A percentile compares a stretch with the other conserved stretches of the same genome.
Evolutionary conservation across 2,797 vertebrate genomes (phyloP).

Genomic region (Sternarchorhynchus goeldii): DNA sequence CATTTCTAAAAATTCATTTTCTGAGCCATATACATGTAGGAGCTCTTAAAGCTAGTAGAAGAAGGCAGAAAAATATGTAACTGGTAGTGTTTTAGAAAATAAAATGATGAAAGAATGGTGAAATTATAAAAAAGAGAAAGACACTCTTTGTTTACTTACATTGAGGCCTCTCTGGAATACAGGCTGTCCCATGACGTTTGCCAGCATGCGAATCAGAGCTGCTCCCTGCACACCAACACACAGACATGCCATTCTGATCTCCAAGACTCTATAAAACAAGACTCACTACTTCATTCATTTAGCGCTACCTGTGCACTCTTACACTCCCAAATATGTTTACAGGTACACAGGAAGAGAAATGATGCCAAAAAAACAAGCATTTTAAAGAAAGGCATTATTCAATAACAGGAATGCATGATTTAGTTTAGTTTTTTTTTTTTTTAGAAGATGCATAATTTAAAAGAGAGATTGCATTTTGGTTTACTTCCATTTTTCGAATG

Average conservation of each 20-base stretch:
- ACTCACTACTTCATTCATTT: background rate
- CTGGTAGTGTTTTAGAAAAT: background rate
- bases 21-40: background rate
- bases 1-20: constrained; percentile 20
- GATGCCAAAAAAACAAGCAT: background rate
- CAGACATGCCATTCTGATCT: constrained; percentile 24
- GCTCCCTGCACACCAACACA: constrained; percentile 80
- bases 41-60: background rate
- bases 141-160: constrained; percentile 76
- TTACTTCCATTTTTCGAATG: too few species aligned
- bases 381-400: too few species aligned
- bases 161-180: constrained; percentile 95
- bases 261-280: background rate
- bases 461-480: too few species aligned
- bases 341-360: background rate
- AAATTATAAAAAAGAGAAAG: background rate
- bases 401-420: too few species aligned
- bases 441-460: too few species aligned
- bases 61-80: background rate
- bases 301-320: background rate
- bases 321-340: background rate
- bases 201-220: constrained; percentile 97
- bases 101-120: background rate
- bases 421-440: too few species aligned
- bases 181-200: constrained; percentile 94